These are phyloP conservation scores for Perccottus glenii DNA, from an alignment of 2,113 vertebrate species.

Conservation along the genomic window DNA sequence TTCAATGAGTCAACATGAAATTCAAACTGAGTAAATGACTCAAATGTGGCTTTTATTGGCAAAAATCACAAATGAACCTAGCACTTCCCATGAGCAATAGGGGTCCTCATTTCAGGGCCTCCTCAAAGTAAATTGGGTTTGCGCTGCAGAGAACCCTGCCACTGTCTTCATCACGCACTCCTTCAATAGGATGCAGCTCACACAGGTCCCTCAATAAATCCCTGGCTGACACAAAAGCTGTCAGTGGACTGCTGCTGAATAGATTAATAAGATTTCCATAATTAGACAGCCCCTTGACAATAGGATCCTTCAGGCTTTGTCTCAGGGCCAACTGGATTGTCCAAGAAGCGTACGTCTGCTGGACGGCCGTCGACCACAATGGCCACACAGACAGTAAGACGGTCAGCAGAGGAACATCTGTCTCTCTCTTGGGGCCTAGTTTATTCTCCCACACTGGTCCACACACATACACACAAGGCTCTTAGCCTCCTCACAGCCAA, in stretches of 20 bases:
- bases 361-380: constrained; percentile 84
- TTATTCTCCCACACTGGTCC: constrained; percentile 28
- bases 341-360: constrained; percentile 83
- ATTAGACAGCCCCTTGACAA: constrained; percentile 89
- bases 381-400: constrained; percentile 81
- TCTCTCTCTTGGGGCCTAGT: constrained; percentile 80
- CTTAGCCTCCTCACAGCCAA: constrained; percentile 46
- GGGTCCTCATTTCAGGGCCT: constrained; percentile 47
- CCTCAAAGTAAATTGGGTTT: constrained; percentile 42
- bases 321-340: constrained; percentile 85
- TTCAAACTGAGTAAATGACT: constrained; percentile 19
- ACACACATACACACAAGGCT: constrained; percentile 37
- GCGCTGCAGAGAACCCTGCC: constrained; percentile 41
- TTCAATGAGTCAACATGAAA: constrained; percentile 39
- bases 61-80: constrained; percentile 28
- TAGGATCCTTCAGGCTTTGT: constrained; percentile 93
- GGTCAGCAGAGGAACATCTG: constrained; percentile 80
- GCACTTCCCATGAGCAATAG: constrained; percentile 28
- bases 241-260: constrained; percentile 82
- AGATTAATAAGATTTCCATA: constrained; percentile 99
- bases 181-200: constrained; percentile 71
- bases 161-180: constrained; percentile 68
- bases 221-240: constrained; percentile 79
- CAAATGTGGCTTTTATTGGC: constrained; percentile 17
- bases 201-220: constrained; percentile 81